Base-by-base conservation (phyloP, 2,888 invertebrate species). In the Nymphalis c-album region DNA sequence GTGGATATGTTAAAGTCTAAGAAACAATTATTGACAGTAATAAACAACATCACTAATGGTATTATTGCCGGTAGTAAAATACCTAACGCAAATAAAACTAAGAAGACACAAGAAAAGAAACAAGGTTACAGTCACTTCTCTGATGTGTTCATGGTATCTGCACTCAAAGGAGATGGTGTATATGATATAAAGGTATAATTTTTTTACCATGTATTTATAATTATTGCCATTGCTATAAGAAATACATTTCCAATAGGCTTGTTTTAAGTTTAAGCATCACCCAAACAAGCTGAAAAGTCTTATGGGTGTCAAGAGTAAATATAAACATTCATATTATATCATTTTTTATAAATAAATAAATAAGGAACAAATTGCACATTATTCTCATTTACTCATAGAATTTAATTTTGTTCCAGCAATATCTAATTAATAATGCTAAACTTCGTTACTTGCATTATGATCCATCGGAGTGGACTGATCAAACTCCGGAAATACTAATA, bases 91-190 rank as follows among this genome's bases (percentile, higher is more conserved):
- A 75, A 73, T 10, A 79, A 76, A 60, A 75, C 75, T 72, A 79
- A 79, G 63, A 83, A 76, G 64, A 78, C 74, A 66, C 65, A 74
- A 64, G 75, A 78, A 20, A 82, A 66, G 13, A 4, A 10, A 18
- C 57, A 57, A 62, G 91, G 92, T 18, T 92, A 86, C 66, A 86
- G 85, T 72, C 76, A 95, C 74, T 99, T 99, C 86, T 93, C 94
- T 35, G 95, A 96, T 81, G 95, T 99, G 13, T 99, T 99, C 83
- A 95, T 98, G 93, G 94, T 98, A n/a, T 98, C 98, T 10, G 96
- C 98, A 0, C 83, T 97, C 35, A 94, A 94, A 66, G 96, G 96
- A 26, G 95, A 94, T 86, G 97, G 97, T 2, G 87, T 97, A 2
- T 88, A 93, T 45, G 95, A 95, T 76, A 89, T 98, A 40, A 94